Evolutionary conservation across 2,113 vertebrate species (phyloP).

Genomic region (Rattus norvegicus): DNA sequence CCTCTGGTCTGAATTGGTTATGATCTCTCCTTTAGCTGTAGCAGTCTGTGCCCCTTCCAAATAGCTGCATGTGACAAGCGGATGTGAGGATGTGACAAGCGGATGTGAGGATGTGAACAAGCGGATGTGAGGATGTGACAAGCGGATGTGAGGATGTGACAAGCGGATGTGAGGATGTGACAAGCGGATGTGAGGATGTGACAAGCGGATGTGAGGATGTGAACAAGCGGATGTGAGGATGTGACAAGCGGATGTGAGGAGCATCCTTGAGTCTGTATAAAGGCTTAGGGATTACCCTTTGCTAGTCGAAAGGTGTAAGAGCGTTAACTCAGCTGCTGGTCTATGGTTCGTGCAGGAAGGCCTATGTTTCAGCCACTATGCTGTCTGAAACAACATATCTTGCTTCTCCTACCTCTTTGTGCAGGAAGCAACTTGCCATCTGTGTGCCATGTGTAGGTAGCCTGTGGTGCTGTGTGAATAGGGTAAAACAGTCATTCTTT

Average conservation of each 20-base stretch:
- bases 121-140: not conserved
- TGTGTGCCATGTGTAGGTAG: not conserved
- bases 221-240: not conserved
- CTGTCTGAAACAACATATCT: not conserved
- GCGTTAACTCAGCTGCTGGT: not conserved
- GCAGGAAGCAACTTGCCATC: too few relatives aligned
- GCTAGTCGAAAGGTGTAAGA: not conserved
- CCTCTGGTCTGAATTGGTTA: not conserved
- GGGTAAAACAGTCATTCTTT: not conserved
- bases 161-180: not conserved
- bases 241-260: not conserved
- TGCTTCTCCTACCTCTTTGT: too few relatives aligned
- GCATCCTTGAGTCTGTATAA: not conserved
- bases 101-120: not conserved
- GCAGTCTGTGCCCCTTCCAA: not conserved
- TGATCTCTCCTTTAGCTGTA: not conserved
- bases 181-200: not conserved
- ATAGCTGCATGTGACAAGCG: not conserved
- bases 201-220: not conserved
- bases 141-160: not conserved
- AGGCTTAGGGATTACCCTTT: not conserved
- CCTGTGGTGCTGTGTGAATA: not conserved
- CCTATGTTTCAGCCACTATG: not conserved
- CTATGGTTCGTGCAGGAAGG: not conserved
- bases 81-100: not conserved